Conservation (phyloP, 2,113 vertebrate species). For the Rhagologus leucostigma region DNA sequence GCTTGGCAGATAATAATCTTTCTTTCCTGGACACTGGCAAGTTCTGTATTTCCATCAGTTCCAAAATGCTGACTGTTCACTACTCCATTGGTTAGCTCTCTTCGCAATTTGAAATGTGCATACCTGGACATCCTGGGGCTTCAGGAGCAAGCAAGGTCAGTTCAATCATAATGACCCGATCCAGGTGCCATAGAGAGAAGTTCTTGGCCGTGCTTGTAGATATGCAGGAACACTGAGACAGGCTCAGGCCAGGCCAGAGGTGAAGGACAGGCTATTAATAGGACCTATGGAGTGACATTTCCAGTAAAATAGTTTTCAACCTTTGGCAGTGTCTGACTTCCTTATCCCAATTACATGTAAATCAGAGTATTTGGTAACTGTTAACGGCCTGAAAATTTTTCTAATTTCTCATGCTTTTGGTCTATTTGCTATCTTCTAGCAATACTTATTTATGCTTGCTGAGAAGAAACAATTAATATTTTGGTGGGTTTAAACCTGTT, state of each 20-base stretch:
- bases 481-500: background rate
- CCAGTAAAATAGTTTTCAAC: background rate
- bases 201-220: background rate
- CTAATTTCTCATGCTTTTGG: background rate
- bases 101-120: background rate
- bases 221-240: background rate
- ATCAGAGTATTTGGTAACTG: background rate
- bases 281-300: background rate
- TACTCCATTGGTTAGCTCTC: background rate
- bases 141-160: background rate
- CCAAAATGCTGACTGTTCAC: background rate
- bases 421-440: background rate
- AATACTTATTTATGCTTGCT: background rate
- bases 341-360: background rate
- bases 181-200: no score
- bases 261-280: background rate
- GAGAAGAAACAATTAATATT: background rate
- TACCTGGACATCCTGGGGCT: background rate
- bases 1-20: background rate
- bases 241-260: background rate
- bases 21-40: background rate
- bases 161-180: accelerated
- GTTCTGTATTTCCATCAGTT: background rate
- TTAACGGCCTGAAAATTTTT: background rate
- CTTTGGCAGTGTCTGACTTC: background rate